Percentiles rank a stretch among this genome's conserved stretches.
phyloP scores from a whole-genome alignment of 2,113 vertebrate species.

The Falcunculus frontatus region DNA sequence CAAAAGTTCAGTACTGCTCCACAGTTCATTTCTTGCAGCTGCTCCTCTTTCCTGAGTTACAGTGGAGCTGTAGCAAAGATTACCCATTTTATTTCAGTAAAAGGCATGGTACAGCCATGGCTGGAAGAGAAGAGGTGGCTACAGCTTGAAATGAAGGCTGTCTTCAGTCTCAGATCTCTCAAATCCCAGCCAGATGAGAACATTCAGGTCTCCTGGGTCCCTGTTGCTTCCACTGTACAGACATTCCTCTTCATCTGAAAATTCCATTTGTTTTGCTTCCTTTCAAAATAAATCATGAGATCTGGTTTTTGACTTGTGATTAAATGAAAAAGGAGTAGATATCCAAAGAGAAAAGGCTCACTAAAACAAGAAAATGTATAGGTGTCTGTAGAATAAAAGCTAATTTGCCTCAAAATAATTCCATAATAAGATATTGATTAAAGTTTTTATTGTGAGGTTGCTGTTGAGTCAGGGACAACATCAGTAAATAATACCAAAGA shows the following conservation, averaged over 20 bases:
- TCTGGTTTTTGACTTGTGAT: neutral
- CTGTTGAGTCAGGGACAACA: neutral
- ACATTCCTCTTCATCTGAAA: neutral
- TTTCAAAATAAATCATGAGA: neutral
- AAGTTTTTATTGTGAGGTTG: neutral
- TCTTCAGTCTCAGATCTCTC: neutral
- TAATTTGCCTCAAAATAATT: neutral
- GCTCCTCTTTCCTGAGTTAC: neutral
- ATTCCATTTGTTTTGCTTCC: neutral
- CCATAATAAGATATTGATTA: conserved; percentile 46
- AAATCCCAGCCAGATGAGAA: neutral
- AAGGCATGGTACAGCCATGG: neutral
- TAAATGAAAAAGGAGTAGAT: neutral
- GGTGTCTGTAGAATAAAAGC: conserved; percentile 29
- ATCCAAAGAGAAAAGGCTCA: neutral
- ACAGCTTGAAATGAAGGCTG: neutral
- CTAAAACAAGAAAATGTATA: conserved; percentile 2
- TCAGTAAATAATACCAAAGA: conserved; percentile 35
- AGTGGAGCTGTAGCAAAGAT: neutral
- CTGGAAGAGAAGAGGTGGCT: neutral
- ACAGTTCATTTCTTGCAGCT: neutral
- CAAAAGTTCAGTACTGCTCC: neutral
- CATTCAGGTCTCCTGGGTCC: neutral
- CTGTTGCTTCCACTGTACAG: neutral
- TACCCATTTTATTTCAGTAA: neutral